Evolutionary conservation across 64 coral and sea anemone genomes (phyloP), one percentile per base, ranked within the genome.

Genomic region (Trachythela sp.): DNA sequence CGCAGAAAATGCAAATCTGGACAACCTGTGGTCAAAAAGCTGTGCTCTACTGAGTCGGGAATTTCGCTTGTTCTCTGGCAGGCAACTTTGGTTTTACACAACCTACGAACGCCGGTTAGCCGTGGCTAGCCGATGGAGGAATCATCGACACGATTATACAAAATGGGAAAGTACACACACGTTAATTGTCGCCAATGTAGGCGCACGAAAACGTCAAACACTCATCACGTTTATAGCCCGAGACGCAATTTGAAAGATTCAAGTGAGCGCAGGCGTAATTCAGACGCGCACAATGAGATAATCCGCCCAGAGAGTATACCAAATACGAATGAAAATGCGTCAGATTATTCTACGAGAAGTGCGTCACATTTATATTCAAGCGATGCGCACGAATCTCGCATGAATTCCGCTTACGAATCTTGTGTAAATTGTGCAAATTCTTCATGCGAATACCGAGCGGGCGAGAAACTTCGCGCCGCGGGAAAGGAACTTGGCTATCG

Each of bases 121-220:
- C 7, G 20, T 64, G 20, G 56, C 75, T 80, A 13, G 31, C 75
- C 37, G 20, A 80, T 80, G 75, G 75, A 35, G 75, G 30, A 37
- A 35, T 29, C 75, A 35, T 80, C 33, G 13, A 2, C 15, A 15
- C 27, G 75, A 9, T 30, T 34, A 39, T 30, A 80, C 13, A 80
- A 36, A 80, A 80, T 80, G 75, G 75, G 75, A 39, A 80, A 80
- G 30, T 35, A 37, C 75, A 37, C 75, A 34, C 75, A 80, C 37
- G 75, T 15, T 34, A 37, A 37, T 30, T 80, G 8, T 80, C 75
- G 75, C 2, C 75, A 30, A 9, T 37, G 37, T 80, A 80, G 30
- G 13, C 37, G 20, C 3, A 9, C 27, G 37, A 80, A 80, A 15
- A 4, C 2, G 37, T 34, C 26, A 80, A 80, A 80, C 33, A 37